These are phyloP conservation scores for Papilio dardanus DNA, from an alignment of 1,140 invertebrate genomes.

Conservation along the genomic window DNA sequence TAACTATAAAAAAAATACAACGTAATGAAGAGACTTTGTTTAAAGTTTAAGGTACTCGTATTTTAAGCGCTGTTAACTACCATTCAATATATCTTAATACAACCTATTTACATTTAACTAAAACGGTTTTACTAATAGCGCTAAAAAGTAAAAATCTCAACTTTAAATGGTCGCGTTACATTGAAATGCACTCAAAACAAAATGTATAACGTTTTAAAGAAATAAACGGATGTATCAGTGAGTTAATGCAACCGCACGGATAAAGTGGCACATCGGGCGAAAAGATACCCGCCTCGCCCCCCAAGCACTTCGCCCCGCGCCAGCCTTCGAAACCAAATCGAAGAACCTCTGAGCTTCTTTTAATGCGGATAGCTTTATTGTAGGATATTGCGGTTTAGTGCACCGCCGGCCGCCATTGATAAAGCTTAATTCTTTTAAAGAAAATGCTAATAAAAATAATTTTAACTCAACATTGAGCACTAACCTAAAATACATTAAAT, in stretches of 20 bases:
- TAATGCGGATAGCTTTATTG: constrained; percentile 22
- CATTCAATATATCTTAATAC: neutral
- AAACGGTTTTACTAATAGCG: neutral
- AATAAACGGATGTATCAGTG: constrained; percentile 18
- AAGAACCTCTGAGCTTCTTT: constrained; percentile 29
- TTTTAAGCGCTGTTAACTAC: no score
- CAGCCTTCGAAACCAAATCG: constrained; percentile 1
- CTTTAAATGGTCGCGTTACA: constrained; percentile 10
- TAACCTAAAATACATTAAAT: no score
- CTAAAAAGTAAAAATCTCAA: neutral
- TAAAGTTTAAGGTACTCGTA: no score
- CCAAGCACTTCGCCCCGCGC: neutral
- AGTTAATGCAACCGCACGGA: constrained; percentile 33
- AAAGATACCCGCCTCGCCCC: constrained; percentile 11
- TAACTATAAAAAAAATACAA: neutral
- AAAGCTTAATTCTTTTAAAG: neutral
- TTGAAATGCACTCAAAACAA: constrained; percentile 35
- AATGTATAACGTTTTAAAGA: constrained; percentile 29
- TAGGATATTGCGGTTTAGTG: constrained; percentile 16
- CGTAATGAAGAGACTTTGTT: no score
- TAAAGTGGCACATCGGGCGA: constrained; percentile 28
- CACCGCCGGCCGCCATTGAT: neutral
- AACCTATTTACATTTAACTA: neutral
- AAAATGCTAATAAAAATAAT: neutral
- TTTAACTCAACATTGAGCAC: neutral